Evolutionary conservation across 2,888 invertebrate species (phyloP).

Genomic region (Rapana venosa): DNA sequence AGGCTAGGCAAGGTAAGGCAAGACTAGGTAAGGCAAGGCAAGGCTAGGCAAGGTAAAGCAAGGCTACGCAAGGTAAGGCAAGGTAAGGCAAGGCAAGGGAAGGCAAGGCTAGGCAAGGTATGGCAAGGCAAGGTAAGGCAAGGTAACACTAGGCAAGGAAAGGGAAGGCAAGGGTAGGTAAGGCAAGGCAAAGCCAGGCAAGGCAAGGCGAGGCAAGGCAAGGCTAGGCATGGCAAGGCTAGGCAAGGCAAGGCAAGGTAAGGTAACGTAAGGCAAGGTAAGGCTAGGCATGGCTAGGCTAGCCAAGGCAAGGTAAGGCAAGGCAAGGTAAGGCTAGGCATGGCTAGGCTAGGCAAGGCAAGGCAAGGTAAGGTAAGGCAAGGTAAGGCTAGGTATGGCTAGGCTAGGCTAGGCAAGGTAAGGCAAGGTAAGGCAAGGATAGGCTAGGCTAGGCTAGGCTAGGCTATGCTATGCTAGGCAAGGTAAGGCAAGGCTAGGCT

Average conservation of each 20-base stretch:
- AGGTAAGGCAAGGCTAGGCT: conserved; percentile 7
- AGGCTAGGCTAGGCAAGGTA: conserved; percentile 20
- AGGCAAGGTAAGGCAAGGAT: conserved; percentile 20
- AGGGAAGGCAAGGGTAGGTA: neutral
- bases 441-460: conserved; percentile 23
- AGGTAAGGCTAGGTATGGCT: conserved; percentile 27
- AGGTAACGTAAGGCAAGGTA: neutral
- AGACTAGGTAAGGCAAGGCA: neutral
- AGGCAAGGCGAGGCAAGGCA: neutral
- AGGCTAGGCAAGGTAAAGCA: neutral
- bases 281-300: neutral
- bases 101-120: neutral
- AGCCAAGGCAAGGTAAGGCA: conserved; percentile 1
- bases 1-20: neutral
- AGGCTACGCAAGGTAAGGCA: neutral
- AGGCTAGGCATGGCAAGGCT: conserved; percentile 3
- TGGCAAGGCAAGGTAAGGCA: neutral
- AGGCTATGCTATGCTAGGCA: neutral
- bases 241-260: conserved; percentile 13
- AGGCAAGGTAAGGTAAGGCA: conserved; percentile 19
- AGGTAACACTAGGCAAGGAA: neutral
- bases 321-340: conserved; percentile 1
- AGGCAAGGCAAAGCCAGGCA: conserved; percentile 6
- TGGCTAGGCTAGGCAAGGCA: neutral
- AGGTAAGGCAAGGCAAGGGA: neutral